These are phyloP conservation scores for Popillia japonica DNA, from an alignment of 1,140 invertebrate species.

Conservation along the genomic window DNA sequence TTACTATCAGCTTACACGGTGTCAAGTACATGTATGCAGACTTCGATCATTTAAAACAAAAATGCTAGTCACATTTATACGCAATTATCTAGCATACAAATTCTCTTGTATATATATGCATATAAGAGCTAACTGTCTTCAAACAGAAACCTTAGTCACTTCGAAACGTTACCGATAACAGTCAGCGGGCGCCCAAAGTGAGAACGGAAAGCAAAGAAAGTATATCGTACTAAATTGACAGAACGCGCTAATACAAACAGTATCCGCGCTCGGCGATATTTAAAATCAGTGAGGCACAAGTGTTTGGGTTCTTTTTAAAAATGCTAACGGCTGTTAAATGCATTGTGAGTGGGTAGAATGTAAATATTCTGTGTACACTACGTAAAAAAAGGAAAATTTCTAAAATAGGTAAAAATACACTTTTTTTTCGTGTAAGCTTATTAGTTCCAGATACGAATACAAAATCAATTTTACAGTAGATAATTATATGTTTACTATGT, in stretches of 20 bases:
- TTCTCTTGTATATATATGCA: background rate
- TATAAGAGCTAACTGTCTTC: background rate
- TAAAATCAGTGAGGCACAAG: background rate
- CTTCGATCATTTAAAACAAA: constrained; percentile 9
- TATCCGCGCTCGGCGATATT: background rate
- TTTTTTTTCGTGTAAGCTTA: background rate
- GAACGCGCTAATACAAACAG: background rate
- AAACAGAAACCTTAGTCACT: background rate
- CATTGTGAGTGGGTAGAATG: background rate
- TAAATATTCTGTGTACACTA: background rate
- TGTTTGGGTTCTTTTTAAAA: background rate
- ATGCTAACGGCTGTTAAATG: background rate
- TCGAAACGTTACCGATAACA: background rate
- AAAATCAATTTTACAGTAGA: too few relatives aligned
- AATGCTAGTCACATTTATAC: background rate
- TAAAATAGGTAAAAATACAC: background rate
- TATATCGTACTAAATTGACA: background rate
- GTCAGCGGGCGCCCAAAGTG: background rate
- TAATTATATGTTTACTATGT: too few relatives aligned
- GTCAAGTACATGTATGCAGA: background rate
- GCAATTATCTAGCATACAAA: background rate
- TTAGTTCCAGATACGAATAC: background rate
- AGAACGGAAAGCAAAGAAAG: background rate
- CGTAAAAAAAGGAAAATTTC: background rate
- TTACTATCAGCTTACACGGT: background rate